phyloP scores from a whole-genome alignment of 2,888 invertebrate genomes.

The Heliothis peltigera region DNA sequence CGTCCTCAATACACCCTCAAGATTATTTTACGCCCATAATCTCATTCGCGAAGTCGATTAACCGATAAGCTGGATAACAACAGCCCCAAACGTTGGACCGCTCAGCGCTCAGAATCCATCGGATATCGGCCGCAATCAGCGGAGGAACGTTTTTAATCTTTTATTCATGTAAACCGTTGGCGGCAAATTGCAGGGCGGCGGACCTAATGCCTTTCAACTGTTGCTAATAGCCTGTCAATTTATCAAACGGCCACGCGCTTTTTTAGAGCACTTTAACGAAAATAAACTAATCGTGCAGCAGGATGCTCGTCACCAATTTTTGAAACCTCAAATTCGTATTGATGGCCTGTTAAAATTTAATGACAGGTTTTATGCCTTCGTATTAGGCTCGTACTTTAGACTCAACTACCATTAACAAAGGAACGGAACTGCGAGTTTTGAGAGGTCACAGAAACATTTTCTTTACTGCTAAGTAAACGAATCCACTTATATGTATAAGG shows the following conservation, averaged over 20 bases:
- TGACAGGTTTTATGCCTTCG: slow-evolving; percentile 40
- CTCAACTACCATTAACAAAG: slow-evolving; percentile 4
- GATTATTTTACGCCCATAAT: slow-evolving; percentile 59
- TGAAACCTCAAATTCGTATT: slow-evolving; percentile 52
- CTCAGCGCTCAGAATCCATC: slow-evolving; percentile 67
- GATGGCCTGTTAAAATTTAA: slow-evolving; percentile 56
- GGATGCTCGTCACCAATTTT: slow-evolving; percentile 61
- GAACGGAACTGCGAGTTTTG: not conserved
- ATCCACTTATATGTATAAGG: too few species aligned
- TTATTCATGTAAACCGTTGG: slow-evolving; percentile 83
- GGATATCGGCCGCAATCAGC: slow-evolving; percentile 83
- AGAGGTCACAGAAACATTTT: too few species aligned
- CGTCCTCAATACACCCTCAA: slow-evolving; percentile 44
- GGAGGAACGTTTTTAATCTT: slow-evolving; percentile 84
- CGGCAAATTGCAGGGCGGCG: slow-evolving; percentile 88
- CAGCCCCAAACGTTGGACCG: slow-evolving; percentile 72
- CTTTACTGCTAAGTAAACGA: too few species aligned
- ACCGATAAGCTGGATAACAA: slow-evolving; percentile 70
- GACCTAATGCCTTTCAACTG: slow-evolving; percentile 90
- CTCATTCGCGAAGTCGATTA: slow-evolving; percentile 62
- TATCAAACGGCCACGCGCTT: slow-evolving; percentile 80
- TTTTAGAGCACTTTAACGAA: slow-evolving; percentile 73
- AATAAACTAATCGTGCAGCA: slow-evolving; percentile 66
- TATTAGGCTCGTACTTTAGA: slow-evolving; percentile 23
- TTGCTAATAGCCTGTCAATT: slow-evolving; percentile 90